Evolutionary conservation across 1,140 invertebrate genomes (phyloP), one percentile per base, ranked within the genome.

Genomic region (Zophobas morio): DNA sequence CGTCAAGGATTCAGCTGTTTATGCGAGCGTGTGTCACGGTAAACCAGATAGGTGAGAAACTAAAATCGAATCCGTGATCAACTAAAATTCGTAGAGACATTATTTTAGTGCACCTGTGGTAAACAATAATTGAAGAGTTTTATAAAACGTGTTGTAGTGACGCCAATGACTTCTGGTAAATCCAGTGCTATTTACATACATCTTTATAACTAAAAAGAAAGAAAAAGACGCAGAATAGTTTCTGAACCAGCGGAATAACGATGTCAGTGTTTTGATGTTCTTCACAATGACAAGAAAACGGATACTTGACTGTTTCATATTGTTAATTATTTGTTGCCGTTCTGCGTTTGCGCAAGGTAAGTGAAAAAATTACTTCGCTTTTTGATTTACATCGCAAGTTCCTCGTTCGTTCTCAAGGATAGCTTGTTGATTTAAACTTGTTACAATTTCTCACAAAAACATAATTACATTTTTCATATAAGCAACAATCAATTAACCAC

Each of bases 81-180:
- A 66, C 60, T 42, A 42, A 66, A 66, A 42, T 66, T 66, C 37
- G 32, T 40, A 66, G 32, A 37, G 60, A 66, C 40, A 42, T 66
- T 42, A 33, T 66, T 66, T 20, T 35, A 60, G 39, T 66, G 60
- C 60, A 66, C 60, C 39, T 66, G 37, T 66, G 60, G 60, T 42
- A 66, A 66, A 66, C 39, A 66, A 66, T 66, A 66, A 66, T 66
- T 66, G 60, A 66, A 66, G 60, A 66, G 60, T 66, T 66, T 63
- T 75, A 60, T 39, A 47, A 75, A 75, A 75, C 54, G 66, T 47
- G 51, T 60, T 75, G 49, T 51, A 76, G 75, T 76, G 75, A 76
- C 75, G 75, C 75, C 75, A 70, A 76, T 66, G 63, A 70, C 60
- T 76, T 42, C 72, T 74, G 75, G 75, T 76, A 70, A 70, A 76